phyloP scores from a whole-genome alignment of 2,113 vertebrate species.

The Sus scrofa region T2T-Sscrofa CM000812.6:52933501-52934000 shows the following conservation, averaged over 20 bases:
- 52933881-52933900: not conserved
- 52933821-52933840: not conserved
- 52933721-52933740: not conserved
- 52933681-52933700: not conserved
- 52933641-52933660: not conserved
- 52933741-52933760: not conserved
- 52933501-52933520: conserved; percentile 28
- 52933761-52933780: not conserved
- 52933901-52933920: not conserved
- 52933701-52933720: not conserved
- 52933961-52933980: not conserved
- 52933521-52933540: conserved; percentile 43
- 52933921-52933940: not conserved
- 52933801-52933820: not conserved
- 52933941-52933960: conserved; percentile 36
- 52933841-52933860: not conserved
- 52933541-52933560: not conserved
- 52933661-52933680: not conserved
- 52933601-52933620: conserved; percentile 14
- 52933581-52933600: not conserved
- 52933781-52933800: not conserved
- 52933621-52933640: not conserved
- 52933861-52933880: not conserved
- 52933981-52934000: not conserved
- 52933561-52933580: not conserved